Evolutionary conservation across 2,888 invertebrate species (phyloP), one percentile per base, ranked within the genome.

Genomic region (Habroteleia sp.): DNA sequence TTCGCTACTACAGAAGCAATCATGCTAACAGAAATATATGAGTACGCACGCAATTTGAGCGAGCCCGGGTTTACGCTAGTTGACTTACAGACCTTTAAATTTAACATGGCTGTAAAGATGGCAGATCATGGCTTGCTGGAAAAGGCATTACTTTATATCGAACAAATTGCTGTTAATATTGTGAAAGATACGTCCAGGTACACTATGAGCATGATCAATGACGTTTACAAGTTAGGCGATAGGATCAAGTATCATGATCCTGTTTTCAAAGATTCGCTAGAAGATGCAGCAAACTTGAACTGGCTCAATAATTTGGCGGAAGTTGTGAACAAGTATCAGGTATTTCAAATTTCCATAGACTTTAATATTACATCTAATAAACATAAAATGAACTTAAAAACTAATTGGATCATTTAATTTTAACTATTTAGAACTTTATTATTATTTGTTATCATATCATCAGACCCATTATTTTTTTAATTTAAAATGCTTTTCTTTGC

Each of bases 11-110:
- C 94, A 85, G 94, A 94, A 85, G 96, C 97, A 13, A 94, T 98
- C 73, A 95, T 97, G 90, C 94, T 97, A 89, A 98, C 98, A 0
- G 97, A 98, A 90, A 94, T 98, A 71, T 98, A 97, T 88, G 98
- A 98, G 89, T 98, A 97, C 88, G 97, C 97, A 2, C 91, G 95
- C 77, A 93, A 94, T 69, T 91, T 98, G 46, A 94, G 93, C 78
- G 94, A 94, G 84, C 91, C 93, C 13, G 91, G 92, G 54, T 95
- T 93, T 86, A 91, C 92, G 39, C 91, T 97, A 66, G 90, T 92
- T 0, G 93, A 94, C 78, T 88, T 89, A 2, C 89, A 96, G 93
- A 91, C 93, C 56, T 97, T 95, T 90, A 98, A 98, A 91, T 93
- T 94, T 86, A 87, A 97, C 77, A 90, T 96, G 89, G 94, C 96